Evolutionary conservation across 2,797 vertebrate species (phyloP), one percentile per base, ranked within the genome.

Genomic region (Myotis planiceps): DNA sequence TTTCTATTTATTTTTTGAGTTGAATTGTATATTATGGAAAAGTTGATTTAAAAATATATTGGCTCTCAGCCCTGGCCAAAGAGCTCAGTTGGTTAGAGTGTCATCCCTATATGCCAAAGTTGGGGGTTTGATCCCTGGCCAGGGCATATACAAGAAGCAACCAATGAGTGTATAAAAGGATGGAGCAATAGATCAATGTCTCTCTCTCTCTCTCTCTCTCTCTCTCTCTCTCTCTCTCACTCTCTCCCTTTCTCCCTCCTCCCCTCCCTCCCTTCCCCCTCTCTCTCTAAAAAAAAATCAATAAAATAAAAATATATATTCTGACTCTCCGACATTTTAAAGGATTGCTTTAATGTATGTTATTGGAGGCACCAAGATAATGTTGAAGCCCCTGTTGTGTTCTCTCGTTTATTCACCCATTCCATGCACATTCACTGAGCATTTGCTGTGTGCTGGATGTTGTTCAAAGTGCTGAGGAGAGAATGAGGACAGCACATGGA

Each of bases 1-100:
- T 88, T 92, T 72, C 39, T 92, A 21, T 68, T 84, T 81, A 74
- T 69, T 96, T 94, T 93, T 60, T 12, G 34, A 81, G 55, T 81
- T 18, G 42, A 93, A 42, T 60, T 72, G 15, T n/a, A 1, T 66
- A 42, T 49, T 74, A 32, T 51, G 5, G 58, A 72, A 82, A 90
- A 68, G 32, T 25, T 75, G 88, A 92, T 42, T 90, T 65, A 74
- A 51, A 92, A 79, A 32, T 27, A 66, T n/a, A 42, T 13, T 25
- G 49, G 25, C 37, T 79, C 13, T 88, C 63, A 66, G 63, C 63
- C 63, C 16, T 34, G 63, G 63, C 63, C 16, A 9, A 18, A 8
- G 3, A 65, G n/a, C 63, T 65, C 63, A 66, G 63, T 66, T 66
- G 63, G 63, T 66, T 66, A 66, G 63, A 66, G 16, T 34, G n/a